phyloP scores from a whole-genome alignment of 2,113 vertebrate genomes.

The Xiphophorus hellerii region DNA sequence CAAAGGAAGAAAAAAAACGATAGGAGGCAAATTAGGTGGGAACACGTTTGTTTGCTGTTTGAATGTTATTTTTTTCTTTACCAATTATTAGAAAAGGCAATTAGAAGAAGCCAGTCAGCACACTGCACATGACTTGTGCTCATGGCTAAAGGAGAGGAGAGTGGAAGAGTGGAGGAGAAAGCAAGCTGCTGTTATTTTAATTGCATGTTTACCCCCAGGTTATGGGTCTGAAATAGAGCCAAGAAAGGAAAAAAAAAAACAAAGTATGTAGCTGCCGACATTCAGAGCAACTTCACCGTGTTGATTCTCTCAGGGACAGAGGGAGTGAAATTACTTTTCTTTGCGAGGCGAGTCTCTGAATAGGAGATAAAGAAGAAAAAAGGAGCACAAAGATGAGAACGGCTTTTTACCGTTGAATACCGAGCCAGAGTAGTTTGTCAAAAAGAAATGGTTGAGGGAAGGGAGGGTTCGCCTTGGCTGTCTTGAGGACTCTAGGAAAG shows the following conservation, averaged over 20 bases:
- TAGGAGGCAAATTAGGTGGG: constrained; percentile 23
- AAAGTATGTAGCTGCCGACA: constrained; percentile 70
- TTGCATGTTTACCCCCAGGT: constrained; percentile 81
- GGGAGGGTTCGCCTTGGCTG: constrained; percentile 43
- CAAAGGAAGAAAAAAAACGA: constrained; percentile 31
- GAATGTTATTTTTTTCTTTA: constrained; percentile 43
- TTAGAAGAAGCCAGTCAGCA: constrained; percentile 64
- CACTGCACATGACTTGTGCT: constrained; percentile 61
- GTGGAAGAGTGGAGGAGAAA: constrained; percentile 59
- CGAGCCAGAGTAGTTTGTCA: constrained; percentile 61
- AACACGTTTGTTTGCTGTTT: constrained; percentile 49
- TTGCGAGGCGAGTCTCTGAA: constrained; percentile 58
- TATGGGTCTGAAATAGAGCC: constrained; percentile 78
- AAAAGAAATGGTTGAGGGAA: constrained; percentile 31
- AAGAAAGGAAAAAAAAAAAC: constrained; percentile 65
- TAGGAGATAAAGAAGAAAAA: constrained; percentile 60
- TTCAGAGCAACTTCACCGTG: constrained; percentile 73
- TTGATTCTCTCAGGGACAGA: constrained; percentile 76
- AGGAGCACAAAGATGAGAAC: constrained; percentile 59
- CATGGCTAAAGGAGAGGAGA: constrained; percentile 63
- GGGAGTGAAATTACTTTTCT: constrained; percentile 76
- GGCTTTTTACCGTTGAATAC: constrained; percentile 70
- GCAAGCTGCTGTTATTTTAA: constrained; percentile 78
- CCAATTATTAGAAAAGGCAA: constrained; percentile 75
- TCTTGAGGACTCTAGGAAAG: constrained; percentile 48